Evolutionary conservation across 1,140 invertebrate genomes (phyloP).

Genomic region (Odontomachus brunneus): DNA sequence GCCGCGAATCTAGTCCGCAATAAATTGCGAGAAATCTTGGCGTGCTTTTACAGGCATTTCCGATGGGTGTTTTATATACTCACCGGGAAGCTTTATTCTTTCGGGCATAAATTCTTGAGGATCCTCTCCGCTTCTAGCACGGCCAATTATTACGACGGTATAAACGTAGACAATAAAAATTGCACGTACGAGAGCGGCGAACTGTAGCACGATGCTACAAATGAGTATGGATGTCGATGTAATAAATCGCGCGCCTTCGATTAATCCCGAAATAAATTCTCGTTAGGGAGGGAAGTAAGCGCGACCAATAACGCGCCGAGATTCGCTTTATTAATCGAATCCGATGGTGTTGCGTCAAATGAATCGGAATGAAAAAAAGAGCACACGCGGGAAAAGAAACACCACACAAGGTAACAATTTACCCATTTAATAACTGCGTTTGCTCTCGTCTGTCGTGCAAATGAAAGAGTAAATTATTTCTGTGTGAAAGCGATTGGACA

Average conservation of each 20-base stretch:
- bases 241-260: not conserved
- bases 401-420: slow-evolving; percentile 12
- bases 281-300: not conserved
- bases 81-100: too few relatives aligned
- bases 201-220: not conserved
- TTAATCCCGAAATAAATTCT: slow-evolving; percentile 17
- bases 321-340: not conserved
- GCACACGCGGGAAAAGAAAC: too few relatives aligned
- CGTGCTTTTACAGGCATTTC: too few relatives aligned
- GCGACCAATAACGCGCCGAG: too few relatives aligned
- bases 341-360: not conserved
- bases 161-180: not conserved
- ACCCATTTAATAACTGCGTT: slow-evolving; percentile 30
- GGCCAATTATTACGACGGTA: not conserved
- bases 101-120: too few relatives aligned
- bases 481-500: not conserved
- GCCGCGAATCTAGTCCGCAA: too few relatives aligned
- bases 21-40: too few relatives aligned
- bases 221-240: not conserved
- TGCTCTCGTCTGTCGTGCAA: not conserved
- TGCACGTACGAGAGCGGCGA: not conserved
- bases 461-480: not conserved
- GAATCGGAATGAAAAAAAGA: not conserved
- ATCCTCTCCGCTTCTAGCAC: too few relatives aligned
- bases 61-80: too few relatives aligned